phyloP scores from a whole-genome alignment of 2,797 vertebrate species.

The Alca torda region DNA sequence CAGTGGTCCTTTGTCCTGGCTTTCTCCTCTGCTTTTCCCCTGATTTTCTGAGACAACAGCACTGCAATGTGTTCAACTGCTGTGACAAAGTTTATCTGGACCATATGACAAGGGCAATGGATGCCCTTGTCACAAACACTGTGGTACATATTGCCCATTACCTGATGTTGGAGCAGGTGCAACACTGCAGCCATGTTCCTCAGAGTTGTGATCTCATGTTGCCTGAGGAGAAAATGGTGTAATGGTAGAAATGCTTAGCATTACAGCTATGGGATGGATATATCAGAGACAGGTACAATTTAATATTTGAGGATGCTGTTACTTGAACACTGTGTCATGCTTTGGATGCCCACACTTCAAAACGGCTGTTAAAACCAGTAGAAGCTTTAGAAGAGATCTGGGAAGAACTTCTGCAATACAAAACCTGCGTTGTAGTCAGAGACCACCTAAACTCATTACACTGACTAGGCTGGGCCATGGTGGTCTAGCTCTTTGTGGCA shows the following conservation, averaged over 20 bases:
- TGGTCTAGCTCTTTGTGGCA: background rate
- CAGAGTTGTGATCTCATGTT: background rate
- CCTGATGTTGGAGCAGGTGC: background rate
- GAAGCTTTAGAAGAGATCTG: background rate
- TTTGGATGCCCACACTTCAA: background rate
- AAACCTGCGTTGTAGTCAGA: background rate
- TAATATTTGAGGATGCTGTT: rapidly evolving
- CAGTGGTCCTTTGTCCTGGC: background rate
- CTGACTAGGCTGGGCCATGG: background rate
- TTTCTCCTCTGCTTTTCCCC: background rate
- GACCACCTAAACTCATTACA: background rate
- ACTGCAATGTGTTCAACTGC: background rate
- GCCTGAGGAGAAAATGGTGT: background rate
- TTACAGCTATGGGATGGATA: background rate
- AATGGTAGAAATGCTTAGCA: background rate
- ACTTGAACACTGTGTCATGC: background rate
- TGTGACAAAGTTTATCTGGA: background rate
- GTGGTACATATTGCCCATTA: background rate
- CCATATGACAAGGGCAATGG: background rate
- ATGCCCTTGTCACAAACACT: background rate
- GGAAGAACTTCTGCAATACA: background rate
- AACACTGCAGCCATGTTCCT: background rate
- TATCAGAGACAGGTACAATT: background rate
- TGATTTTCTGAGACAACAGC: background rate
- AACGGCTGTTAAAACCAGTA: background rate